Evolutionary conservation across 2,113 vertebrate species (phyloP).

Genomic region (Hemiscyllium ocellatum): DNA sequence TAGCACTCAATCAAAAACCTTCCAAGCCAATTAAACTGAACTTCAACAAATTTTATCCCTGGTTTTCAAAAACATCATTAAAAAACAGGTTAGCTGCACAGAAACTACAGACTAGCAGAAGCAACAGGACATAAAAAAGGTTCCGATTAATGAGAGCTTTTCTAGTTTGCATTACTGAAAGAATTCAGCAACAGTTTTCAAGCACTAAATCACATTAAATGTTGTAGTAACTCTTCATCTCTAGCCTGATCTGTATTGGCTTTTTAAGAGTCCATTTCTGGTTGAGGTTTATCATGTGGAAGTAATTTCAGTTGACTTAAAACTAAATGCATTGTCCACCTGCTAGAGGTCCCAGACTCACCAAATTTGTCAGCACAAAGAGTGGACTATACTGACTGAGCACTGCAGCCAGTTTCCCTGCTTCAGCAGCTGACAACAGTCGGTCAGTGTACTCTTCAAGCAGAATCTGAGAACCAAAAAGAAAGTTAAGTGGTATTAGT

Average conservation of each 20-base stretch:
- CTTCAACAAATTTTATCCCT: background rate
- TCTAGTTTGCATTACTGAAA: background rate
- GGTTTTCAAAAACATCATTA: background rate
- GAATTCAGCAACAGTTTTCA: background rate
- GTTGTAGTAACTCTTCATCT: background rate
- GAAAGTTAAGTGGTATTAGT: background rate
- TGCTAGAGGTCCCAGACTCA: conserved; percentile 48
- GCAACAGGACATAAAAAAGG: background rate
- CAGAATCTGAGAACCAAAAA: conserved; percentile 53
- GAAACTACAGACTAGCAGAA: background rate
- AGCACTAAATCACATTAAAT: background rate
- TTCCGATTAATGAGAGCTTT: background rate
- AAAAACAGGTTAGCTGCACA: background rate
- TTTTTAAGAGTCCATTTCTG: background rate
- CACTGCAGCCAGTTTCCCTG: conserved; percentile 74
- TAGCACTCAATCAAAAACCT: background rate
- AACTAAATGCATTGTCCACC: background rate
- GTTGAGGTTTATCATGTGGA: background rate
- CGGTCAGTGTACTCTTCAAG: conserved; percentile 64
- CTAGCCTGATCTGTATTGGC: background rate
- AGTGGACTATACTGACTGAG: conserved; percentile 81
- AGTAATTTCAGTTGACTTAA: background rate
- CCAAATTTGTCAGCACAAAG: conserved; percentile 80
- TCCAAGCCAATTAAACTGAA: background rate
- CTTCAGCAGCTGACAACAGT: conserved; percentile 76